Percentiles rank a stretch among this genome's conserved stretches.
Evolutionary conservation across 2,113 vertebrate species (phyloP).

Genomic region (Catagonus wagneri): DNA sequence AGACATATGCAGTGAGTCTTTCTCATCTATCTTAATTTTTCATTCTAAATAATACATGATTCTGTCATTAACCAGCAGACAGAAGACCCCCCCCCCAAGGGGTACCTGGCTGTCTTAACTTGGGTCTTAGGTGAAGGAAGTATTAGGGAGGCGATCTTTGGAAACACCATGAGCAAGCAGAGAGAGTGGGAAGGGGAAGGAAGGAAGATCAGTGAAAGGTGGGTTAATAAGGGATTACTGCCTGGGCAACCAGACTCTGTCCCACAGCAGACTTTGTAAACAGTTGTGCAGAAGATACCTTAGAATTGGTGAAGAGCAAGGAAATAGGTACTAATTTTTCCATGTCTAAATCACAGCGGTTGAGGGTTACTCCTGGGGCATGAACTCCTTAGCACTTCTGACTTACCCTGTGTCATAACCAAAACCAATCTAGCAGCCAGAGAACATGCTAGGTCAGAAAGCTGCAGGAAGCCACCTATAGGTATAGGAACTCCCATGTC

Average conservation of each 20-base stretch:
- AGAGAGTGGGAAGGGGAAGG: not conserved
- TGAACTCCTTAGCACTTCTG: not conserved
- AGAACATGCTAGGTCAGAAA: not conserved
- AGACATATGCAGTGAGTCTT: not conserved
- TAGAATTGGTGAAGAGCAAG: not conserved
- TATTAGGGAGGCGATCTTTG: not conserved
- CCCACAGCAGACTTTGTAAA: not conserved
- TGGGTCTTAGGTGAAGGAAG: not conserved
- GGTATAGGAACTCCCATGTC: not conserved
- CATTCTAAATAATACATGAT: not conserved
- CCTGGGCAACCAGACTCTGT: not conserved
- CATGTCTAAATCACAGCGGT: not conserved
- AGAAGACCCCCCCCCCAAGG: not conserved
- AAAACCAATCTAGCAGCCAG: not conserved
- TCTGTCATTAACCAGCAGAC: slow-evolving; percentile 8
- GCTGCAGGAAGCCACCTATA: not conserved
- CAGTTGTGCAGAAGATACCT: not conserved
- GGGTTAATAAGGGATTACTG: not conserved
- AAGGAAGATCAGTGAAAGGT: not conserved
- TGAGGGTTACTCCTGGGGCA: not conserved
- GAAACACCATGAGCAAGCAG: not conserved
- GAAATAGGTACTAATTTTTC: not conserved
- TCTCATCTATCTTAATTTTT: slow-evolving; percentile 30
- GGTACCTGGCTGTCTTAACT: not conserved
- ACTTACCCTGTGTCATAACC: not conserved